phyloP scores from a whole-genome alignment of 2,888 invertebrate species.

The Caenorhabditis becei region DNA sequence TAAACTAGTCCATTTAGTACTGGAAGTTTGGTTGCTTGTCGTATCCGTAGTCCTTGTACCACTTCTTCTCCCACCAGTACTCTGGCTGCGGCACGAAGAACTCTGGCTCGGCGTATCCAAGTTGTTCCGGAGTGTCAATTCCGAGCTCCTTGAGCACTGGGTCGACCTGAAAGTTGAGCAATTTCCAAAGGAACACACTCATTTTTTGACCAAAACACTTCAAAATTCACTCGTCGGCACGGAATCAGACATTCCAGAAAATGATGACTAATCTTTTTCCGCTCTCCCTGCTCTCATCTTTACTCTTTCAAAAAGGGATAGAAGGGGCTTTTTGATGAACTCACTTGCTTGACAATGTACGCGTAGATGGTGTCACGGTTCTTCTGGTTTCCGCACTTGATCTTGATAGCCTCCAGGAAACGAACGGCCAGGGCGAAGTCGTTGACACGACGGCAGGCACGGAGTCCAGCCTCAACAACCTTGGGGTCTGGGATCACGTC shows the following conservation, averaged over 20 bases:
- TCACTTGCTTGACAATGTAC: slow-evolving; percentile 82
- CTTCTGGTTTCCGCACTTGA: slow-evolving; percentile 86
- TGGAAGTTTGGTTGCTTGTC: slow-evolving; percentile 80
- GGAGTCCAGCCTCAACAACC: slow-evolving; percentile 80
- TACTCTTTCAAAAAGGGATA: neutral
- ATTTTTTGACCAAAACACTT: slow-evolving; percentile 32
- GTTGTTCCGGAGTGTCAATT: slow-evolving; percentile 93
- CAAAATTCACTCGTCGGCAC: slow-evolving; percentile 4
- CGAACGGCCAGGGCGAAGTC: slow-evolving; percentile 94
- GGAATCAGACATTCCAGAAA: slow-evolving; percentile 28
- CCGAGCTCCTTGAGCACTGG: slow-evolving; percentile 95
- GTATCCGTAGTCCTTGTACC: slow-evolving; percentile 80
- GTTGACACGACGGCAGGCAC: slow-evolving; percentile 92
- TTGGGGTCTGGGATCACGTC: slow-evolving; percentile 82
- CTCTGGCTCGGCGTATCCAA: slow-evolving; percentile 98
- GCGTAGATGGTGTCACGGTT: slow-evolving; percentile 84
- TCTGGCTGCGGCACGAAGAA: slow-evolving; percentile 89
- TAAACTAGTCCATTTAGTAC: slow-evolving; percentile 54
- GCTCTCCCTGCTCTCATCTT: neutral
- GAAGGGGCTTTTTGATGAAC: neutral
- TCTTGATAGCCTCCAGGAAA: slow-evolving; percentile 92
- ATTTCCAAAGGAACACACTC: neutral
- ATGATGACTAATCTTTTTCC: slow-evolving; percentile 14
- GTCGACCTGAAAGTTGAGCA: slow-evolving; percentile 87
- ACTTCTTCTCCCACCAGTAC: slow-evolving; percentile 81